Evolutionary conservation across 2,888 invertebrate species (phyloP), one percentile per base, ranked within the genome.

Genomic region (Rhamphomyia laevipes): DNA sequence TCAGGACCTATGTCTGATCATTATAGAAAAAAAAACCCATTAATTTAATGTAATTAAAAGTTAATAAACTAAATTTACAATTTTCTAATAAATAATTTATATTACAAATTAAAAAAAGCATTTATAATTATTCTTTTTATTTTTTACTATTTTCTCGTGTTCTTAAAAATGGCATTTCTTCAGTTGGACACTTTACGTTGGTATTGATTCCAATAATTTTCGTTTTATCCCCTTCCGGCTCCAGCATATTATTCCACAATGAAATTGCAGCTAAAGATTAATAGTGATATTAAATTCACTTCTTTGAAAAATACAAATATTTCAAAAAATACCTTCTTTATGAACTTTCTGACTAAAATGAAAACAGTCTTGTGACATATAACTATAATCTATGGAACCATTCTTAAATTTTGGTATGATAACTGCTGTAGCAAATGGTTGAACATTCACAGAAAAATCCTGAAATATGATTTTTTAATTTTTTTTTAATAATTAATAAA

Each of bases 211-310:
- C 54, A 40, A 67, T 67, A 11, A 64, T 57, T 12, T 56, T 56
- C 2, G 53, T 51, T 53, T 55, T 61, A 12, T 58, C 57, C 6
- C 73, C 73, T 1, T 73, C 68, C 12, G 73, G 72, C 61, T 78
- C 73, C 50, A 81, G 55, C 64, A 81, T 68, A 56, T 77, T 80
- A 58, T 80, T 80, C 81, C 81, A 81, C 2, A 78, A 57, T 11
- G 73, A 70, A 58, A 76, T 77, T 16, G 76, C 70, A 55, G 73
- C 79, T 58, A 55, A 38, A 47, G 56, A 43, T 27, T 46, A 33
- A 33, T 7, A 35, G 13, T 35, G 13, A 35, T n/a, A 35, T 13
- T 5, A 7, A 33, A 33, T 13, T 13, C 7, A 5, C 13, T 13
- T 33, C 4, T 4, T 27, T 27, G 4, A 9, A 27, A 6, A 7